These are phyloP conservation scores for Moxostoma hubbsi DNA, from an alignment of 2,797 vertebrate genomes.

Conservation along the genomic window DNA sequence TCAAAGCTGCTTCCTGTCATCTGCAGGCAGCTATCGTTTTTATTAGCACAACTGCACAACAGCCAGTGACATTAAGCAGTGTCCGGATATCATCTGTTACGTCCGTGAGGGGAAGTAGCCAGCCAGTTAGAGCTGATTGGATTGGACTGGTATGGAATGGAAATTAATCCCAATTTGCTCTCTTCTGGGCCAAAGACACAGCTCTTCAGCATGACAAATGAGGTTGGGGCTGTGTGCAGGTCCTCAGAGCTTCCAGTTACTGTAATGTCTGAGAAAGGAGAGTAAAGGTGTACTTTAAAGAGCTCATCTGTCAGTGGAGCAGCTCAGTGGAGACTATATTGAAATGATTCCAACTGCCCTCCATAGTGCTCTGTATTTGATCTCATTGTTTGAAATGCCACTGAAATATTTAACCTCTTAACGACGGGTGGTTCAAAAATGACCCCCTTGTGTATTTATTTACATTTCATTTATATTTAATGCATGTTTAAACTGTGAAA, in stretches of 20 bases:
- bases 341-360: neutral
- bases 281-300: neutral
- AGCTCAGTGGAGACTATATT: neutral
- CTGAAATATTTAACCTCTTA: slow-evolving; percentile 1
- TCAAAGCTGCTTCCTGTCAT: slow-evolving; percentile 37
- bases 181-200: slow-evolving; percentile 4
- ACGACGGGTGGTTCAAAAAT: too few relatives aligned
- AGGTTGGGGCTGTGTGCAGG: neutral
- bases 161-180: slow-evolving; percentile 44
- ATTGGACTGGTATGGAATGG: slow-evolving; percentile 14
- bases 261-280: slow-evolving; percentile 1
- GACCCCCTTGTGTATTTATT: too few relatives aligned
- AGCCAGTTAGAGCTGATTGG: slow-evolving; percentile 39
- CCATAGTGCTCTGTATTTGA: neutral
- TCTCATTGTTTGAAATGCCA: neutral
- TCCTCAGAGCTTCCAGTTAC: slow-evolving; percentile 14
- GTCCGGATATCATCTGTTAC: slow-evolving; percentile 46
- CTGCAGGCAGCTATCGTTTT: slow-evolving; percentile 36
- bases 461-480: too few relatives aligned
- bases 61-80: slow-evolving; percentile 46
- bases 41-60: slow-evolving; percentile 51
- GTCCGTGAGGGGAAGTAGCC: neutral
- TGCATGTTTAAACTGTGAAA: too few relatives aligned
- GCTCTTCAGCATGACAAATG: slow-evolving; percentile 43
- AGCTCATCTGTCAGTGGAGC: neutral